Percentiles rank a stretch among this genome's conserved stretches.
Evolutionary conservation across 2,888 invertebrate genomes (phyloP).

Genomic region (Leucoptera coffeella): DNA sequence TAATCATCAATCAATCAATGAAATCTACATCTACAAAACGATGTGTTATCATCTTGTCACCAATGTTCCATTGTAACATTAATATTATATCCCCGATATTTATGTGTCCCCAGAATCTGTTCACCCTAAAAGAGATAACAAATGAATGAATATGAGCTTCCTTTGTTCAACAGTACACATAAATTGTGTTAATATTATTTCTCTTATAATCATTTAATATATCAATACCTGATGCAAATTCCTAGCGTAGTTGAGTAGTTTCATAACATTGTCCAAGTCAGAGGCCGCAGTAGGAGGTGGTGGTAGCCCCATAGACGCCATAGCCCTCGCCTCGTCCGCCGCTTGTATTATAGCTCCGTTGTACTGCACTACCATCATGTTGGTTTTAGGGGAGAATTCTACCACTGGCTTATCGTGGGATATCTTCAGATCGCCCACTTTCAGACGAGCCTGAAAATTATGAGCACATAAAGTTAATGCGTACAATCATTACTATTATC

Average conservation of each 20-base stretch:
- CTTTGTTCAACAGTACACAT: too few relatives aligned
- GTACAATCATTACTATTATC: background rate
- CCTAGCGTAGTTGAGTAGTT: constrained; percentile 78
- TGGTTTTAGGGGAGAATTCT: constrained; percentile 64
- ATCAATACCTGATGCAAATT: constrained; percentile 86
- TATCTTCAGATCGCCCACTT: constrained; percentile 25
- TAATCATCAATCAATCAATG: too few relatives aligned
- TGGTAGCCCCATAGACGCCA: constrained; percentile 73
- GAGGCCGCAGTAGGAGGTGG: constrained; percentile 70
- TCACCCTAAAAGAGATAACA: too few relatives aligned
- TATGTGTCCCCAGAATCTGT: too few relatives aligned
- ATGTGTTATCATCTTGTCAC: too few relatives aligned
- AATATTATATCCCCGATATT: too few relatives aligned
- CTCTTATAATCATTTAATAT: too few relatives aligned
- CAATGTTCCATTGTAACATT: too few relatives aligned
- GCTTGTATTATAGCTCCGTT: constrained; percentile 78
- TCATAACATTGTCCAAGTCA: constrained; percentile 65
- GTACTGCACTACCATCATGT: constrained; percentile 86
- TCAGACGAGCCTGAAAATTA: constrained; percentile 29
- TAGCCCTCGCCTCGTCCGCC: constrained; percentile 82
- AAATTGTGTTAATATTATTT: too few relatives aligned
- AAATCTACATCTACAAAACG: too few relatives aligned
- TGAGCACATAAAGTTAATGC: background rate
- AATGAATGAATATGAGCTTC: too few relatives aligned
- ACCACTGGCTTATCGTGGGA: constrained; percentile 67